A percentile compares a stretch with the other conserved stretches of the same genome.
phyloP scores from a whole-genome alignment of 2,888 invertebrate species.

The Eupithecia dodoneata region DNA sequence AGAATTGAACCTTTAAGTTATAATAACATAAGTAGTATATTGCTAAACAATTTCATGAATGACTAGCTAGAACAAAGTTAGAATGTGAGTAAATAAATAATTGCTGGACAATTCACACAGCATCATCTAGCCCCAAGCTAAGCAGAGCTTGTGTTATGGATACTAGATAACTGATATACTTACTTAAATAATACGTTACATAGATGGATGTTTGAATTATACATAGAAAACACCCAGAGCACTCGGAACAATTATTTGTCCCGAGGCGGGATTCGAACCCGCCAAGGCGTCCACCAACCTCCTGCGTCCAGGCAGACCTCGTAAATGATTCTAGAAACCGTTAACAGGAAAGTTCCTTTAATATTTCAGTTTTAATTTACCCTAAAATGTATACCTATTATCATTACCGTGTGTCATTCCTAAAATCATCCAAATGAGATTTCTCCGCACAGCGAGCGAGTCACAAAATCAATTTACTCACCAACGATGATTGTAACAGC shows the following conservation, averaged over 20 bases:
- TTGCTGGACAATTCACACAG: too few relatives aligned
- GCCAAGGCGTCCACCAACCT: too few relatives aligned
- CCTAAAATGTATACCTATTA: not conserved
- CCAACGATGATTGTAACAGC: slow-evolving; percentile 16
- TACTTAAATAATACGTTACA: too few relatives aligned
- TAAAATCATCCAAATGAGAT: slow-evolving; percentile 31
- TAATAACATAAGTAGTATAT: not conserved
- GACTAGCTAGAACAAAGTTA: not conserved
- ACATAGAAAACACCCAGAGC: too few relatives aligned
- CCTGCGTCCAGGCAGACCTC: too few relatives aligned
- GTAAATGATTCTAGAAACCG: not conserved
- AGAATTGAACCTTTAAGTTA: not conserved
- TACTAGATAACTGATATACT: too few relatives aligned
- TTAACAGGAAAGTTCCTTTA: not conserved
- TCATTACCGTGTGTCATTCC: slow-evolving; percentile 23
- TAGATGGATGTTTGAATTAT: too few relatives aligned
- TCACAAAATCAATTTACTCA: slow-evolving; percentile 40
- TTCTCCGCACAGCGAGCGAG: slow-evolving; percentile 27
- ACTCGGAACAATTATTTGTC: too few relatives aligned
- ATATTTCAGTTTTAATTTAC: not conserved
- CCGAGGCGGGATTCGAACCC: too few relatives aligned
- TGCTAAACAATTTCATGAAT: not conserved
- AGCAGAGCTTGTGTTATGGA: too few relatives aligned
- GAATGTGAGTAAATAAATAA: not conserved
- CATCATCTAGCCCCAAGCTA: too few relatives aligned